Evolutionary conservation across 2,888 invertebrate genomes (phyloP), one percentile per base, ranked within the genome.

Genomic region (Entomobrya proxima): DNA sequence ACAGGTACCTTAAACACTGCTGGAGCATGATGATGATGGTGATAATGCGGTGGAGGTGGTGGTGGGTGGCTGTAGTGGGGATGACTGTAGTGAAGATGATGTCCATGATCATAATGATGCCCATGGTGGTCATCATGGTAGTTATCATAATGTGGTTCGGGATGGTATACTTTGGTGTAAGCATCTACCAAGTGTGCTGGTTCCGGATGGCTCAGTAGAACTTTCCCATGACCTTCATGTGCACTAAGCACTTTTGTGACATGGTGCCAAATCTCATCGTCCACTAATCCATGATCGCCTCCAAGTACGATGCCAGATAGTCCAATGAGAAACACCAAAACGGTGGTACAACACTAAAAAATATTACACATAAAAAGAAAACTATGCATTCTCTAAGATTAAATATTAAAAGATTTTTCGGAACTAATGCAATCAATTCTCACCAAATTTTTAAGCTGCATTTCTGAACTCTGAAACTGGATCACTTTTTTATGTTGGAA

Each of bases 111-210:
- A 21, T 35, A 18, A 27, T 40, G 27, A 18, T 40, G n/a, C n/a
- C 5, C 27, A 21, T 61, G 27, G 30, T 74, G 50, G 18, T n/a
- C n/a, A n/a, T n/a, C n/a, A n/a, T 64, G 55, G 13, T 50, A 32
- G 27, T 58, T 30, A 37, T 75, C 47, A 52, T 75, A 40, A 75
- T 50, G 18, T 15, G 64, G 82, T 27, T 76, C 76, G 7, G 61
- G 64, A 37, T 77, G 50, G 24, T 72, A 78, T 2, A 72, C 52
- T 75, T 85, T 78, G 0, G 78, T 85, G 44, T 74, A 85, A 0
- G 67, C 74, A 44, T 85, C 85, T 9, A 85, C 87, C 32, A 87
- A 50, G 83, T 87, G 75, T 0, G 85, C 87, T 11, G 81, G 85
- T 67, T 82, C 27, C n/a, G 87, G 87, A 35, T 87, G 82, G 4